Base-by-base conservation (phyloP, 2,797 vertebrate genomes). In the Danio kyathit region DNA sequence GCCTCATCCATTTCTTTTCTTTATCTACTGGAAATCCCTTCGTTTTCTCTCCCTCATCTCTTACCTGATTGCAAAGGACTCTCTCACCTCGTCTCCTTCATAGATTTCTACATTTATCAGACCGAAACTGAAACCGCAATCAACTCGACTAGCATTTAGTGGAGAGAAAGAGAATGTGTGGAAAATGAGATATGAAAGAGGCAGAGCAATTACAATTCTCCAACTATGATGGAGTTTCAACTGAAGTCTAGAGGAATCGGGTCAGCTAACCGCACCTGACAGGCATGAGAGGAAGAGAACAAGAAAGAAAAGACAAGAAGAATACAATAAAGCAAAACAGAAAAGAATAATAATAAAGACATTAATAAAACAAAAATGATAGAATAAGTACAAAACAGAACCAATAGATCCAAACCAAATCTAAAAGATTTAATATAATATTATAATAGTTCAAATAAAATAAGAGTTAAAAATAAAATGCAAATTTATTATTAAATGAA, bases 241-340 rank as follows among this genome's bases (percentile, higher is more conserved):
- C 52, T 69, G 43, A 63, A 79, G 71, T 59, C 69, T 70, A 76
- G 8, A 66, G 79, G 61, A 64, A 82, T 79, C 76, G 76, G 75
- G 57, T 66, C 70, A 67, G 40, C 65, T 72, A 54, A 84, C 29
- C 67, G 59, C 52, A 73, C 61, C 82, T 72, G 82, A 81, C 78
- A 84, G 74, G 49, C 72, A 63, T 51, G 57, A 67, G 52, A 66
- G 40, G 4, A 11, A n/a, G 14, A 74, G 19, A 16, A 9, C 11
- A 40, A 5, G 13, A 13, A 63, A 57, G 7, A 49, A 5, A 52
- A 57, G 40, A 67, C 5, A 29, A 41, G 67, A 17, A 70, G 64
- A 70, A 63, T 5, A 19, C 8, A 38, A 66, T 29, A 21, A 71
- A 38, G 51, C 13, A 54, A 17, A 41, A 19, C n/a, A 12, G 29